These are phyloP conservation scores for Enteromius paludinosus DNA, from an alignment of 2,797 vertebrate genomes.

Conservation along the genomic window DNA sequence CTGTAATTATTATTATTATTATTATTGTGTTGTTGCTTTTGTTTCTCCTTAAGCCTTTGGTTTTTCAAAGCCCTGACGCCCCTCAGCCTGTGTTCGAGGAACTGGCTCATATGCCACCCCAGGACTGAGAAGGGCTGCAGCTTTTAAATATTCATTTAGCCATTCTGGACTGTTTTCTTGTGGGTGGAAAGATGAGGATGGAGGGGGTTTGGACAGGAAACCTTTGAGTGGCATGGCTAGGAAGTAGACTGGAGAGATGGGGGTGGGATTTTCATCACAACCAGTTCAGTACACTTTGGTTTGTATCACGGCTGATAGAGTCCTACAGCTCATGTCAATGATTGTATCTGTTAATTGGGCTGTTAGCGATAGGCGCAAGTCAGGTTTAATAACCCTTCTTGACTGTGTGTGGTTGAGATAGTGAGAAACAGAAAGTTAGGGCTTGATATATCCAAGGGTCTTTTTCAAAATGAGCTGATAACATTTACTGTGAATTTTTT, in stretches of 20 bases:
- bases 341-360: constrained; percentile 43
- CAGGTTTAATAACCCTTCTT: constrained; percentile 43
- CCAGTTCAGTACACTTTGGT: constrained; percentile 31
- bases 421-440: background rate
- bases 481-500: background rate
- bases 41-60: constrained; percentile 34
- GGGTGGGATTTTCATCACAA: constrained; percentile 40
- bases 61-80: constrained; percentile 35
- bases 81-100: constrained; percentile 7
- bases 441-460: background rate
- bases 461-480: background rate
- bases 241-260: constrained; percentile 24
- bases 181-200: constrained; percentile 45
- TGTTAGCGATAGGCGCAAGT: constrained; percentile 39
- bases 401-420: constrained; percentile 6
- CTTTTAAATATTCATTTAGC: constrained; percentile 61
- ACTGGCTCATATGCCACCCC: constrained; percentile 29
- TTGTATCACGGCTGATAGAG: constrained; percentile 4
- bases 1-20: constrained; percentile 50
- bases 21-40: constrained; percentile 43
- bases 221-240: constrained; percentile 43
- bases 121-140: constrained; percentile 28
- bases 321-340: constrained; percentile 23
- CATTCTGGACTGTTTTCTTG: constrained; percentile 49
- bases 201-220: constrained; percentile 4